phyloP scores from a whole-genome alignment of 2,797 vertebrate genomes.

The Pagetopsis macropterus region DNA sequence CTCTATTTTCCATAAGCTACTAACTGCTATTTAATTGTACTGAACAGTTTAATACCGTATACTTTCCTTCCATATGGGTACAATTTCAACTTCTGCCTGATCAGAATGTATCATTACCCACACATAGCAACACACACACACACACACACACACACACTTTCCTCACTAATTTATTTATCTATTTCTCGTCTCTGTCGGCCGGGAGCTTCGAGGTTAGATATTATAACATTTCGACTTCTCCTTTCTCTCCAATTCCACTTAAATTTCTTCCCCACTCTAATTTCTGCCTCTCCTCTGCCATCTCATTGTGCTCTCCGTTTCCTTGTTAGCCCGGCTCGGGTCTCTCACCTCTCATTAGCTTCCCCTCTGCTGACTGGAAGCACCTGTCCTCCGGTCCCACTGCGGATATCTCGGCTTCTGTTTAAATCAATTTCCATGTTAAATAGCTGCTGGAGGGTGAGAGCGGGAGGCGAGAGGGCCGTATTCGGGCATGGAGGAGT shows the following conservation, averaged over 20 bases:
- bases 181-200: slow-evolving; percentile 51
- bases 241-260: slow-evolving; percentile 60
- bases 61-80: slow-evolving; percentile 28
- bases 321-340: slow-evolving; percentile 73
- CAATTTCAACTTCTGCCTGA: slow-evolving; percentile 37
- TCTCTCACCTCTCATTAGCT: slow-evolving; percentile 82
- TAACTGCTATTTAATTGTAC: slow-evolving; percentile 5
- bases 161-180: slow-evolving; percentile 45
- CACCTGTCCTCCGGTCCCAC: slow-evolving; percentile 78
- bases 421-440: slow-evolving; percentile 86
- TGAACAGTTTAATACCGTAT: slow-evolving; percentile 5
- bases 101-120: slow-evolving; percentile 43
- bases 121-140: slow-evolving; percentile 57
- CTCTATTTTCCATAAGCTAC: neutral
- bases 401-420: slow-evolving; percentile 74
- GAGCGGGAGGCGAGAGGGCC: slow-evolving; percentile 23
- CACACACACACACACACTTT: slow-evolving; percentile 65
- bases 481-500: neutral
- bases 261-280: slow-evolving; percentile 47
- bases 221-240: slow-evolving; percentile 55
- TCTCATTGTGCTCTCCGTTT: slow-evolving; percentile 62
- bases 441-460: slow-evolving; percentile 73
- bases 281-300: slow-evolving; percentile 41
- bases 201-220: slow-evolving; percentile 39
- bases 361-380: slow-evolving; percentile 78